Base-by-base conservation (phyloP, 2,888 invertebrate species). In the Aleiodes testaceus region DNA sequence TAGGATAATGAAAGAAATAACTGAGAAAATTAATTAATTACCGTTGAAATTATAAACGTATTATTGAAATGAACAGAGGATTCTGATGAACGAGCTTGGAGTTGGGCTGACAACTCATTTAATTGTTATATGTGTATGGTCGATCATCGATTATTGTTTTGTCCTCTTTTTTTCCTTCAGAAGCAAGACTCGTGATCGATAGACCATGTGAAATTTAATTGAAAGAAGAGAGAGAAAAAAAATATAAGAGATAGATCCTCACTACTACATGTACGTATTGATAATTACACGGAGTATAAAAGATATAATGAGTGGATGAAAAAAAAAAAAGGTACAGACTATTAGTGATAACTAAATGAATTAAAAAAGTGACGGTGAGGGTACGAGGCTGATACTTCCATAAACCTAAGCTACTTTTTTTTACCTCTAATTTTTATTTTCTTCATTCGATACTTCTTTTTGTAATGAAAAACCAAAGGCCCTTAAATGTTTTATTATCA, bases 81-180 rank as follows among this genome's bases (percentile, higher is more conserved):
- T 83, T 84, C 84, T 82, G 80, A 79, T 75, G 80, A 84, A 82
- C 78, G 84, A 85, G 82, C 82, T 84, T 84, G 77, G 81, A 73
- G 78, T 77, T 78, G 69, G 74, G 72, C 79, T 79, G 80, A 80
- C 78, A 75, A 73, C 79, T 80, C 81, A 79, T 82, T 79, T 80
- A 71, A 22, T 12, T 53, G 22, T 53, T 26, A 20, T 49, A 18
- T 18, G n/a, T 53, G 22, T 59, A 14, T 2, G 5, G 5, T 59
- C 30, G 36, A 16, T 59, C 30, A 59, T 59, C 12, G 30, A 55
- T 55, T 12, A 55, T 16, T 20, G 49, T 18, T 49, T 49, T n/a
- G 6, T 1, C 26, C 26, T 26, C 26, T 26, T 26, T 53, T 3
- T 53, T 53, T 53, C n/a, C 36, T 9, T 36, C 9, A 9, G 36